Evolutionary conservation across 2,113 vertebrate species (phyloP).

Genomic region (Pluvianellus socialis): DNA sequence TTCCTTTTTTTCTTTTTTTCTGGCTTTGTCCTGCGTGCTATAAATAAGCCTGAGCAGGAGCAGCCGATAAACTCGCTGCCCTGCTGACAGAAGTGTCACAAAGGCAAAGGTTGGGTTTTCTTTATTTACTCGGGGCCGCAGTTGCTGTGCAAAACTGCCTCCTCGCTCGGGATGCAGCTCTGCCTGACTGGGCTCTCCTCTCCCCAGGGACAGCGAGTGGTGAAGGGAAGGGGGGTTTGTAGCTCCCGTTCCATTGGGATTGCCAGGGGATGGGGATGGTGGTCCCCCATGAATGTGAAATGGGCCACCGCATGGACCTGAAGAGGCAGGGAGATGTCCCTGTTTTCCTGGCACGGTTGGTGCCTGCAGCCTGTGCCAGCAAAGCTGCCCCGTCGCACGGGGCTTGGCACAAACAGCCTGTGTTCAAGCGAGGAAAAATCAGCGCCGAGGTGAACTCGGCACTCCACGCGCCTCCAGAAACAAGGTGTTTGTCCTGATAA

Average conservation of each 20-base stretch:
- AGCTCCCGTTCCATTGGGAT: neutral
- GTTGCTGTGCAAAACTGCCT: neutral
- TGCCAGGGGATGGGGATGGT: neutral
- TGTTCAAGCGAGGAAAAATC: rapidly evolving
- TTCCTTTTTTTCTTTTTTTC: too few species aligned
- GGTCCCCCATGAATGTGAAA: neutral
- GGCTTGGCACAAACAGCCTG: neutral
- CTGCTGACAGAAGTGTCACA: neutral
- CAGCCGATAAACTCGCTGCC: neutral
- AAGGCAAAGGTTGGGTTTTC: neutral
- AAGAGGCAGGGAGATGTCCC: neutral
- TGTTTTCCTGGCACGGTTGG: rapidly evolving
- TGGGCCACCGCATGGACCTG: neutral
- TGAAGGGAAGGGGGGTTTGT: neutral
- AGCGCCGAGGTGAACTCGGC: neutral
- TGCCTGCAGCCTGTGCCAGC: neutral
- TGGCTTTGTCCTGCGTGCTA: neutral
- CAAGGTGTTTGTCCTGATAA: rapidly evolving
- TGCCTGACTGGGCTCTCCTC: neutral
- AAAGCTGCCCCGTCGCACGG: neutral
- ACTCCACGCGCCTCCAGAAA: neutral
- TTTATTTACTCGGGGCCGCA: neutral
- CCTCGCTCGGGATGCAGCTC: neutral
- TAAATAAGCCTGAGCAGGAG: neutral
- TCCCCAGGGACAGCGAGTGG: neutral